Conservation (phyloP, 2,888 invertebrate species). For the Agrypnus murinus region DNA sequence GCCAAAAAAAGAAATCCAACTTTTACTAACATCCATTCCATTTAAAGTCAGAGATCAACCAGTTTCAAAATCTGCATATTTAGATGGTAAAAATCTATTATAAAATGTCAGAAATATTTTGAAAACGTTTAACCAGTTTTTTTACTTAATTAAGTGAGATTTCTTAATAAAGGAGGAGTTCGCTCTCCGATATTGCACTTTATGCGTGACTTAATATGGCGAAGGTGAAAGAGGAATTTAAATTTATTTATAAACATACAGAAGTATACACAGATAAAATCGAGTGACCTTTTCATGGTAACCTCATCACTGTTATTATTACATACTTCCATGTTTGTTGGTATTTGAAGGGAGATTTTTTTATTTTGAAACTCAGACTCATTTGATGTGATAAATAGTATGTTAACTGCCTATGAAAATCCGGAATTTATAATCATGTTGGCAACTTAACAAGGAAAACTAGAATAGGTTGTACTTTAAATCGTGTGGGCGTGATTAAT, state of each 20-base stretch:
- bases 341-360: constrained; percentile 26
- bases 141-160: neutral
- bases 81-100: neutral
- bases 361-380: neutral
- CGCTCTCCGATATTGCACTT: constrained; percentile 2
- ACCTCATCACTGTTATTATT: constrained; percentile 36
- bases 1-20: constrained; percentile 11
- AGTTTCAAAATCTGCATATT: neutral
- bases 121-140: neutral
- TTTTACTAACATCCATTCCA: constrained; percentile 18
- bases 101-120: constrained; percentile 6
- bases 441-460: no score
- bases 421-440: neutral
- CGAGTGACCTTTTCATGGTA: constrained; percentile 31
- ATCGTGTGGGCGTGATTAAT: no score
- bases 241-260: constrained; percentile 24
- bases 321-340: constrained; percentile 12
- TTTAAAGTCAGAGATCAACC: constrained; percentile 1
- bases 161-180: constrained; percentile 4
- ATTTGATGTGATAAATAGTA: constrained; percentile 11
- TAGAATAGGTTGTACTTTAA: no score
- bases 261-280: constrained; percentile 30
- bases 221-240: constrained; percentile 33
- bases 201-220: constrained; percentile 36
- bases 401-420: constrained; percentile 1